Evolutionary conservation across 2,888 invertebrate genomes (phyloP).

Genomic region (Antheraea assamensis): DNA sequence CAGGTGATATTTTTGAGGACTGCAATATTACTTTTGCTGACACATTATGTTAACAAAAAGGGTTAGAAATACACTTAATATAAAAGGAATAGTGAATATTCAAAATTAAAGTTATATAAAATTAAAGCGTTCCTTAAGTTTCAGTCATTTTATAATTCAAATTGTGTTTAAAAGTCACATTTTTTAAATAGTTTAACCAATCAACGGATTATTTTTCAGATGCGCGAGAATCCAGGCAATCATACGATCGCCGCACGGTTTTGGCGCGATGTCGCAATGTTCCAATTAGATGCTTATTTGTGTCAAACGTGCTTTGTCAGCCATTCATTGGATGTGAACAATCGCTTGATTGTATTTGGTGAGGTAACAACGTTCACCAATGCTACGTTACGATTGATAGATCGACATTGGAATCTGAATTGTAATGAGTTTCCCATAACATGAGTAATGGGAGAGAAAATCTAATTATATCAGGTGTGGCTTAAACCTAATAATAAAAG

Average conservation of each 20-base stretch:
- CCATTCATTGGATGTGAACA: constrained; percentile 71
- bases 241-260: constrained; percentile 60
- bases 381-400: constrained; percentile 11
- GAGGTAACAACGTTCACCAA: constrained; percentile 25
- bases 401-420: constrained; percentile 1
- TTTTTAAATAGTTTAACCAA: constrained; percentile 17
- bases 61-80: no score
- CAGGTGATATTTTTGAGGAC: no score
- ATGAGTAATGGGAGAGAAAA: background rate
- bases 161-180: background rate
- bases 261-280: constrained; percentile 71
- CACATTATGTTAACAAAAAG: no score
- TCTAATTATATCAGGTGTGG: background rate
- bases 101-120: no score
- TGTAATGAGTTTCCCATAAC: background rate
- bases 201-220: constrained; percentile 41
- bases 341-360: constrained; percentile 62
- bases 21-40: no score
- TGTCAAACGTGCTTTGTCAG: constrained; percentile 73
- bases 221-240: constrained; percentile 52
- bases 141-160: no score
- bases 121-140: no score
- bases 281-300: constrained; percentile 80
- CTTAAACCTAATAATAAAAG: background rate
- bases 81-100: no score